Base-by-base conservation (phyloP, 1,140 invertebrate genomes). In the Sycophila sp. region DNA sequence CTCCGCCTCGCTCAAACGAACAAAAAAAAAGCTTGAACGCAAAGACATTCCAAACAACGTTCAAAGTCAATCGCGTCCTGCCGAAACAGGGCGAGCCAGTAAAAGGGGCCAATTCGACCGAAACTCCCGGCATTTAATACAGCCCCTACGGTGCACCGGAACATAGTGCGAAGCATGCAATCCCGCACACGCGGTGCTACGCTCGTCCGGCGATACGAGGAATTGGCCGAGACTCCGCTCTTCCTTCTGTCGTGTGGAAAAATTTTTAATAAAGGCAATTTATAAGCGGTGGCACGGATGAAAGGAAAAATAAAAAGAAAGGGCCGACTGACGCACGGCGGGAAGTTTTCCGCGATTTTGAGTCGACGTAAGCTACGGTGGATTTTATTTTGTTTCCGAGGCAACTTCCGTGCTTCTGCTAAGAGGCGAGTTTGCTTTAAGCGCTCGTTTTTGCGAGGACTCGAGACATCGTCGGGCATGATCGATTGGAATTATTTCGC, bases 191-290 rank as follows among this genome's bases (percentile, higher is more conserved):
- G 26, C 40, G 55, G 7, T 19, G 55, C 53, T 19, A 11, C 45
- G n/a, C n/a, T n/a, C n/a, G n/a, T n/a, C n/a, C n/a, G n/a, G n/a
- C n/a, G n/a, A n/a, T n/a, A n/a, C n/a, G n/a, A n/a, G n/a, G n/a
- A n/a, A n/a, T n/a, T n/a, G n/a, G n/a, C n/a, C n/a, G n/a, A n/a
- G n/a, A n/a, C n/a, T n/a, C n/a, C n/a, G n/a, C n/a, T n/a, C 15
- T 28, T 51, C 26, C 7, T 19, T 15, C 26, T 4, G 17, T 8
- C 56, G 56, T 42, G 56, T 19, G 56, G 6, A n/a, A 59, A 59
- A 59, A n/a, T n/a, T 59, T 59, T 59, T 40, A 42, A 40, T 42
- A 24, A 59, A 42, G 15, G 11, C 26, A 59, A 42, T 59, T 59
- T 59, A 59, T 59, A 28, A 6, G 10, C 0, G 4, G 8, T 4